phyloP scores from a whole-genome alignment of 2,797 vertebrate species.

The Pseudotriccus pelzelni region DNA sequence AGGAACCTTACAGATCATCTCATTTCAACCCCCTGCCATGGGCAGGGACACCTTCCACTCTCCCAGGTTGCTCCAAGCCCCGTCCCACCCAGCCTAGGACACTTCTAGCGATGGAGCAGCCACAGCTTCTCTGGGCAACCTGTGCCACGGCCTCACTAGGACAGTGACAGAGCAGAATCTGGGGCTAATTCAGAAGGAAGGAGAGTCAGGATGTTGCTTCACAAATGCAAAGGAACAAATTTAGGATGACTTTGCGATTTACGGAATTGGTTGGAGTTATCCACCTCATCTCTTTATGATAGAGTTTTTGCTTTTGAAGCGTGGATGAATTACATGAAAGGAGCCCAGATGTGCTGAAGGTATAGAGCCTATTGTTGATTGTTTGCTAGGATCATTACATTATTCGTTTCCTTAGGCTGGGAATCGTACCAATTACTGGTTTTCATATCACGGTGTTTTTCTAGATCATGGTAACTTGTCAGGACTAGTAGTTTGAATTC shows the following conservation, averaged over 20 bases:
- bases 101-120: neutral
- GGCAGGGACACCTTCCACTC: neutral
- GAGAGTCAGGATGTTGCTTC: neutral
- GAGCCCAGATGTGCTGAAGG: neutral
- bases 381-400: neutral
- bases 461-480: neutral
- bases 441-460: neutral
- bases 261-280: neutral
- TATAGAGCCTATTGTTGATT: neutral
- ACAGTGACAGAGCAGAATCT: neutral
- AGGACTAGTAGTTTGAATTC: neutral
- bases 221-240: neutral
- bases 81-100: accelerated
- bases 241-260: neutral
- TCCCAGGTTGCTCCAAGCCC: neutral
- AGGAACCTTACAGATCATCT: neutral
- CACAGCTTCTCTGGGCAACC: neutral
- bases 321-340: neutral
- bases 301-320: neutral
- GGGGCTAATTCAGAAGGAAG: neutral
- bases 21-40: neutral
- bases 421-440: neutral
- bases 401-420: neutral
- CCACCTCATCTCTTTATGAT: neutral
- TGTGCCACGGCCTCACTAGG: neutral